Percentiles rank a stretch among this genome's conserved stretches.
These are phyloP conservation scores for Antechinus flavipes DNA, from an alignment of 2,113 vertebrate genomes.

Conservation along the genomic window DNA sequence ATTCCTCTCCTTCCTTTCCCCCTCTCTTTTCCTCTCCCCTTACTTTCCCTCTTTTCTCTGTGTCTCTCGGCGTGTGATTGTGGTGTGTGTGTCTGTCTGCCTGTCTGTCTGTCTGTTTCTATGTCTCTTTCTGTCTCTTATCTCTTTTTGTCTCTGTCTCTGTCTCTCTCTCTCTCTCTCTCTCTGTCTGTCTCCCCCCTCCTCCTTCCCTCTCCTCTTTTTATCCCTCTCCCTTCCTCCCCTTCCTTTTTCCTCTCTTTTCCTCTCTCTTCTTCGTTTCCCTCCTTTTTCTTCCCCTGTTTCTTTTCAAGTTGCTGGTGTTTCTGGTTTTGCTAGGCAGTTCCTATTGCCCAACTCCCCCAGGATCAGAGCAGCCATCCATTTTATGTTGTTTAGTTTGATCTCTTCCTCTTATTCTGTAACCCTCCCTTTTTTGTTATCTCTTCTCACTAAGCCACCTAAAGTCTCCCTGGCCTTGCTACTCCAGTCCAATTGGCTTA, in stretches of 20 bases:
- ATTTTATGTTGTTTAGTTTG: slow-evolving; percentile 26
- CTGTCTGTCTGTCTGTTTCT: too few relatives aligned
- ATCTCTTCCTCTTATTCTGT: slow-evolving; percentile 7
- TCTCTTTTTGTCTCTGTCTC: not conserved
- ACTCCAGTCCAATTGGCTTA: not conserved
- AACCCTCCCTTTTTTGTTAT: slow-evolving; percentile 1
- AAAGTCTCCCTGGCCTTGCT: not conserved
- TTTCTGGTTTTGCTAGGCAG: not conserved
- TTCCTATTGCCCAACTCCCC: not conserved
- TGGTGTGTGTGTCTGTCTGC: too few relatives aligned
- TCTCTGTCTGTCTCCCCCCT: too few relatives aligned
- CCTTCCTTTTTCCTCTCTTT: not conserved
- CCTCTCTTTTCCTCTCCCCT: not conserved
- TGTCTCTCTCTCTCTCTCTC: not conserved
- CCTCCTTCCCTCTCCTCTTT: not conserved
- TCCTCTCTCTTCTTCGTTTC: not conserved
- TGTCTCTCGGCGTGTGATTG: not conserved
- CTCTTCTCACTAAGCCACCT: slow-evolving; percentile 10
- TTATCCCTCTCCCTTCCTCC: not conserved
- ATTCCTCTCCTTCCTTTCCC: too few relatives aligned
- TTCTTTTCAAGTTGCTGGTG: slow-evolving; percentile 11
- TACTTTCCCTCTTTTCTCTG: not conserved
- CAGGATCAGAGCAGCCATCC: not conserved
- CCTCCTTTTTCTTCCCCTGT: not conserved
- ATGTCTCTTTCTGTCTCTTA: not conserved